Evolutionary conservation across 30 jellyfish, hydroid and myxozoan species (phyloP).

Genomic region (Aurelia aurita): DNA sequence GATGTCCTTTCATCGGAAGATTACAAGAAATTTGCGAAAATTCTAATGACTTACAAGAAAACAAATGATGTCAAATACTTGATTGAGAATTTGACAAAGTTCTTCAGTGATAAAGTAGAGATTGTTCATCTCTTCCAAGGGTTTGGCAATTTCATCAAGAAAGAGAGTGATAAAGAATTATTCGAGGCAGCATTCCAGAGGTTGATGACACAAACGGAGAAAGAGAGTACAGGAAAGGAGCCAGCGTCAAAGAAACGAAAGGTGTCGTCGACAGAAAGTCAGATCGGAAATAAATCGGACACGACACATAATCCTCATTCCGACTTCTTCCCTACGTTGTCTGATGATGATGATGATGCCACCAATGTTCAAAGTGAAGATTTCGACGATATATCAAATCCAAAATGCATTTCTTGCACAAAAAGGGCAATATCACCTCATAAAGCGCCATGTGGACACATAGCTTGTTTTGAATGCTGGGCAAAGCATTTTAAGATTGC

Average conservation of each 20-base stretch:
- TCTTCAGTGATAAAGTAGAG: conserved; percentile 9
- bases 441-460: conserved; percentile 50
- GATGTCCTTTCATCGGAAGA: conserved; percentile 11
- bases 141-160: conserved; percentile 52
- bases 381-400: neutral
- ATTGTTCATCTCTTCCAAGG: conserved; percentile 53
- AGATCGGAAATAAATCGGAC: neutral
- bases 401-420: conserved; percentile 1
- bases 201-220: conserved; percentile 12
- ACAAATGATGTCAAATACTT: conserved; percentile 17
- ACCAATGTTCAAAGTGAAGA: neutral
- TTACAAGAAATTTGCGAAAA: conserved; percentile 29
- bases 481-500: neutral
- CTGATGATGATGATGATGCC: conserved; percentile 24
- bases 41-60: conserved; percentile 30
- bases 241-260: conserved; percentile 42
- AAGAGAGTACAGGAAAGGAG: neutral
- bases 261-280: neutral
- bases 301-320: neutral
- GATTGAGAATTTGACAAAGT: conserved; percentile 5
- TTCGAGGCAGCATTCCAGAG: conserved; percentile 51
- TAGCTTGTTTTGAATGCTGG: conserved; percentile 58
- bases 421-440: conserved; percentile 14
- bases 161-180: conserved; percentile 45
- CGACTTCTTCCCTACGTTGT: conserved; percentile 51